Conservation (phyloP, 2,888 invertebrate genomes). For the Phyllotreta cruciferae region DNA sequence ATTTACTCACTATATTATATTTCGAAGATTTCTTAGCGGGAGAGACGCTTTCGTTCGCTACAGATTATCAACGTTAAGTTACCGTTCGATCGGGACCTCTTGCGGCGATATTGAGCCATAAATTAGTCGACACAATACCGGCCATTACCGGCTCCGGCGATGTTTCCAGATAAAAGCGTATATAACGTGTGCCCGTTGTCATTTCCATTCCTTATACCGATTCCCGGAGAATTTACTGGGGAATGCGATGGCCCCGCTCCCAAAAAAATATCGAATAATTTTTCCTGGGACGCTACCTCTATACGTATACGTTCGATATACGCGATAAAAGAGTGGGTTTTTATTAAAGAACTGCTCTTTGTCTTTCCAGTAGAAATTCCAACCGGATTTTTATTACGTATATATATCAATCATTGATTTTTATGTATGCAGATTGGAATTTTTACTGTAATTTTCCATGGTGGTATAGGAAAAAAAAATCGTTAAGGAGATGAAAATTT, state of each 20-base stretch:
- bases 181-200: conserved; percentile 50
- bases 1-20: background rate
- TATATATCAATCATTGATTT: too few relatives aligned
- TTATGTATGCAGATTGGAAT: too few relatives aligned
- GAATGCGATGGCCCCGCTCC: conserved; percentile 25
- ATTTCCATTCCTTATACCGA: conserved; percentile 42
- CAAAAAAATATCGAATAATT: conserved; percentile 21
- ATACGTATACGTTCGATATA: background rate
- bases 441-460: too few relatives aligned
- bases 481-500: too few relatives aligned
- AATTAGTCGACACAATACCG: conserved; percentile 56
- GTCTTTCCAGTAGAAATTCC: conserved; percentile 2
- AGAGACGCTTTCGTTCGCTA: conserved; percentile 47
- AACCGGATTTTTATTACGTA: conserved; percentile 9
- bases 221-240: conserved; percentile 27
- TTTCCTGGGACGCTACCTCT: background rate
- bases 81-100: conserved; percentile 53
- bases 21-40: conserved; percentile 12
- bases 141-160: conserved; percentile 54
- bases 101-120: conserved; percentile 57
- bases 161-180: conserved; percentile 53
- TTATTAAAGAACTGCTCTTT: conserved; percentile 9
- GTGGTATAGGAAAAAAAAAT: too few relatives aligned
- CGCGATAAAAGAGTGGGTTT: conserved; percentile 1
- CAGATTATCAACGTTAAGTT: conserved; percentile 56